Evolutionary conservation across 2,113 vertebrate genomes (phyloP).

Genomic region (human): GRCh38 chr16:70825001-70825500

Average conservation of each 20-base stretch:
- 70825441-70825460: neutral
- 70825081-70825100: neutral
- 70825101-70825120: neutral
- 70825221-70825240: neutral
- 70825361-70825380: neutral
- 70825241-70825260: neutral
- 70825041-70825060: too few relatives aligned
- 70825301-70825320: neutral
- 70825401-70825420: neutral
- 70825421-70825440: neutral
- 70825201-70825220: neutral
- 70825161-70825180: neutral
- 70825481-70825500: neutral
- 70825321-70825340: neutral
- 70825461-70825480: neutral
- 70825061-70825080: neutral
- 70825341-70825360: neutral
- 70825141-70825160: neutral
- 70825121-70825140: neutral
- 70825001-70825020: too few relatives aligned
- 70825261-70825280: neutral
- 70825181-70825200: neutral
- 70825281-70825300: neutral
- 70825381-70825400: neutral
- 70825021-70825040: too few relatives aligned